Conservation (phyloP, 2,113 vertebrate genomes). For the Gracilinanus agilis region DNA sequence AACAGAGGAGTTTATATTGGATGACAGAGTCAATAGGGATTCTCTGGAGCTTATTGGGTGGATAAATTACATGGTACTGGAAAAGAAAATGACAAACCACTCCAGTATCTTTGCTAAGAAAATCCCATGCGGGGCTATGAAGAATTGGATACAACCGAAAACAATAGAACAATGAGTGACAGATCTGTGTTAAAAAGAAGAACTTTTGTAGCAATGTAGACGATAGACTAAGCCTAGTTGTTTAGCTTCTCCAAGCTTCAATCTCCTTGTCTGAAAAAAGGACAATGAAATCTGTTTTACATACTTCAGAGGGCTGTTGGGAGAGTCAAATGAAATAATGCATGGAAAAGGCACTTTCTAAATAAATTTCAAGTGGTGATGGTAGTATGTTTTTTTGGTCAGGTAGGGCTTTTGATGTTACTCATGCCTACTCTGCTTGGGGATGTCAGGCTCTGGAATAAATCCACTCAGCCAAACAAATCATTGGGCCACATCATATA, state of each 20-base stretch:
- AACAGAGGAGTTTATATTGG: neutral
- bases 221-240: neutral
- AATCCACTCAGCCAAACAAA: neutral
- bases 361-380: neutral
- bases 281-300: neutral
- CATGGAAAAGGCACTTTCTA: neutral
- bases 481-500: neutral
- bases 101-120: no score
- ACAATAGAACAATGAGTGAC: no score
- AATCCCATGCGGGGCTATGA: no score
- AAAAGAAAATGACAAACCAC: no score
- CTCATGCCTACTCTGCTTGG: neutral
- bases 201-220: neutral
- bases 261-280: neutral
- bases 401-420: neutral
- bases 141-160: no score
- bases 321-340: neutral
- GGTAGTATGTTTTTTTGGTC: neutral
- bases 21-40: neutral
- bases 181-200: neutral
- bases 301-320: neutral
- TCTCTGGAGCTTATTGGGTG: neutral
- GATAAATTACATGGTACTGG: neutral
- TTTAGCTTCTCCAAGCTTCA: neutral
- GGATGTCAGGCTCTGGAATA: neutral